Evolutionary conservation across 2,113 vertebrate species (phyloP), one percentile per base, ranked within the genome.

Genomic region (Chauna torquata): DNA sequence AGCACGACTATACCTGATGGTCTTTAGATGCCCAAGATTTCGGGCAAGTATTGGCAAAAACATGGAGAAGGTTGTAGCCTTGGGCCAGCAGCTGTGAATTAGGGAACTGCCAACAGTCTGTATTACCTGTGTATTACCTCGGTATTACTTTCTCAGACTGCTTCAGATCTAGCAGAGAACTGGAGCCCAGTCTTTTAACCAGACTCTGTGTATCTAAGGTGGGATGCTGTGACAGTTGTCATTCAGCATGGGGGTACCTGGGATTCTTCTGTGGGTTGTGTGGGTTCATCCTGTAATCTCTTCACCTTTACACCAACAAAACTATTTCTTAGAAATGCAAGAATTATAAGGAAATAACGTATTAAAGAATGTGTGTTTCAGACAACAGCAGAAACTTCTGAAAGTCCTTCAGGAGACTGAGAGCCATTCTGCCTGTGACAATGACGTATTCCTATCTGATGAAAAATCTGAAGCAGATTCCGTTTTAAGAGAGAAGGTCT

Each of bases 351-450:
- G 44, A 78, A 82, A 50, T 92, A 85, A 64, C 58, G 58, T 38
- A 50, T 83, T 40, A 97, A 69, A 81, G n/a, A 91, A n/a, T 52
- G 59, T 66, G 68, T 96, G 69, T 97, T 98, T 97, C 98, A 99
- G 99, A 96, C 98, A 99, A 82, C 98, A 99, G 96, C 98, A 99
- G 93, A 98, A 98, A 87, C 97, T 98, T 83, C 92, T 98, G 83
- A 98, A 98, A 94, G 98, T 97, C 68, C 97, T 99, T 55, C 97
- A 96, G 74, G 97, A 98, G 50, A 95, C 97, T 14, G 98, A 99
- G 91, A 94, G 71, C 54, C 95, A 86, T 91, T 97, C 98, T 59
- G 54, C 66, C 50, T 92, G 32, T 61, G 75, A 66, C 40, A 70
- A 44, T 70, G 61, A 18, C 12, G 10, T 25, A 11, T 30, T 54